Evolutionary conservation across 2,113 vertebrate species (phyloP), one percentile per base, ranked within the genome.

Genomic region (Indicator maculatus): DNA sequence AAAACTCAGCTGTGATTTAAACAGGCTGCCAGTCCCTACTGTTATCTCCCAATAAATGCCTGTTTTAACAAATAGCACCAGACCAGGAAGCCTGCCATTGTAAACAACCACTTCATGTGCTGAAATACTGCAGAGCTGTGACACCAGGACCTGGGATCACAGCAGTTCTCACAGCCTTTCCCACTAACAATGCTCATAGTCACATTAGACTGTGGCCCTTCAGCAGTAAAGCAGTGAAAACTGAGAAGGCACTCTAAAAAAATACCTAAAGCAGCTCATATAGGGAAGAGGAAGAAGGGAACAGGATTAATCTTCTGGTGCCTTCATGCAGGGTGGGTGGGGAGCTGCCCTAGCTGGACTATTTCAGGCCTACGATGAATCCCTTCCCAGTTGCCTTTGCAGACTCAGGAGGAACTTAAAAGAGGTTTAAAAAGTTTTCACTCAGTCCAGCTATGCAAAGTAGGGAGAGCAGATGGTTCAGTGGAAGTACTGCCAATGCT

Each of bases 1-100:
- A 87, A 94, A 89, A 95, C 85, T 96, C 89, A 95, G 78, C 85
- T 94, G 90, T 76, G 82, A 91, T 94, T 95, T 94, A 93, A 96
- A 94, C 61, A 91, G 66, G 55, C 91, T 93, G 93, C 91, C 91
- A 93, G 88, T 89, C 85, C 76, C 65, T 73, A 83, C 67, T 5
- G 52, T 91, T 96, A 91, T 96, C 93, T 95, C 72, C 41, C 79
- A 91, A 47, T 65, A 89, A 96, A 89, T 87, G 90, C 92, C 90
- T 88, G 82, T 63, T 94, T 79, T 80, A 93, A 90, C 83, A 89
- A 91, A 83, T 12, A 5, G 55, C 93, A 94, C 82, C 83, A 91
- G 79, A 50, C 55, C 88, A 96, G 92, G 96, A 96, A 94, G 72
- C 59, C 56, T 89, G 96, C 95, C 88, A 95, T 80, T 70, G 85